phyloP scores from a whole-genome alignment of 2,888 invertebrate species.

The Tortricodes alternella region DNA sequence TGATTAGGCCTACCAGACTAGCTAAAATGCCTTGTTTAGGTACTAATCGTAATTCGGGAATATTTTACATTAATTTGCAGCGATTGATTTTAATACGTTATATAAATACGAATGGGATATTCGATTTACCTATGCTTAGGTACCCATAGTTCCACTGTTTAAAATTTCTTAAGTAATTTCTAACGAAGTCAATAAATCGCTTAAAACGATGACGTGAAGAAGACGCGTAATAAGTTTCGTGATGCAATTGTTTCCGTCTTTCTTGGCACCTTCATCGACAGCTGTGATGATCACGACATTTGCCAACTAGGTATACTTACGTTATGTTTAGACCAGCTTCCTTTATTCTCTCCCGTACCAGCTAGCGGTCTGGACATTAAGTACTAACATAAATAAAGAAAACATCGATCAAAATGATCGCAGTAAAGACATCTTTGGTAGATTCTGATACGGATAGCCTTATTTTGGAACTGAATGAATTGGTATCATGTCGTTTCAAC shows the following conservation, averaged over 20 bases:
- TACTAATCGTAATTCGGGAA: no score
- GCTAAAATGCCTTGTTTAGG: no score
- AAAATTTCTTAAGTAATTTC: no score
- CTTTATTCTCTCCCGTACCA: slow-evolving; percentile 47
- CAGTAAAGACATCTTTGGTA: slow-evolving; percentile 22
- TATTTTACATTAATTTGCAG: no score
- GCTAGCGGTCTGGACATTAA: slow-evolving; percentile 46
- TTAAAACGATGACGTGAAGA: background rate
- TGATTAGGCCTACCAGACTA: no score
- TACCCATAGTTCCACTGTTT: no score
- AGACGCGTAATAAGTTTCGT: background rate
- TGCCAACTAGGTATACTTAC: slow-evolving; percentile 53
- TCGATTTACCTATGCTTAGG: no score
- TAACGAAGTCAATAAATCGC: no score
- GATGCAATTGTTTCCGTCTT: slow-evolving; percentile 26
- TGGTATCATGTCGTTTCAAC: slow-evolving; percentile 29
- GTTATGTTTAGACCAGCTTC: slow-evolving; percentile 42
- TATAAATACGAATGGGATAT: no score
- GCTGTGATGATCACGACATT: slow-evolving; percentile 41
- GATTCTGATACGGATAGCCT: slow-evolving; percentile 34
- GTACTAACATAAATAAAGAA: slow-evolving; percentile 33
- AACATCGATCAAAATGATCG: background rate
- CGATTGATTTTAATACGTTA: no score
- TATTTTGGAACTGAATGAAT: slow-evolving; percentile 36
- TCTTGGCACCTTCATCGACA: slow-evolving; percentile 48